Percentiles rank a stretch among this genome's conserved stretches.
Evolutionary conservation across 1,140 invertebrate genomes (phyloP).

Genomic region (Platyscapa corneri): DNA sequence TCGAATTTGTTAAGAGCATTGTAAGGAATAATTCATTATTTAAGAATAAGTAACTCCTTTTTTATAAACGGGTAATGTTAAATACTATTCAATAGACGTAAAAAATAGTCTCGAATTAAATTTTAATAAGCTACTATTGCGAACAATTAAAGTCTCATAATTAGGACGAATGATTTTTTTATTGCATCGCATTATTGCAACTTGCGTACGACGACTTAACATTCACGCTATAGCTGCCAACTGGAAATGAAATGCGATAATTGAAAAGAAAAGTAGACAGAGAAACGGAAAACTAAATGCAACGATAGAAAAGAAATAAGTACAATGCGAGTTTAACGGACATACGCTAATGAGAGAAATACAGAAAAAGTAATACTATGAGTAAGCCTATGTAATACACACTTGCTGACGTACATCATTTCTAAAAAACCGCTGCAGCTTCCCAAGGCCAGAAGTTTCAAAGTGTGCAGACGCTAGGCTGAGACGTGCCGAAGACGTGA

Average conservation of each 20-base stretch:
- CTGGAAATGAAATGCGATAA: background rate
- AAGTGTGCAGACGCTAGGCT: slow-evolving; percentile 37
- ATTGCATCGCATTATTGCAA: background rate
- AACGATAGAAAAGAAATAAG: background rate
- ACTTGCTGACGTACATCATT: slow-evolving; percentile 30
- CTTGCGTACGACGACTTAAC: background rate
- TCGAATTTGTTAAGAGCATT: background rate
- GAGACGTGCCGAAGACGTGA: slow-evolving; percentile 28
- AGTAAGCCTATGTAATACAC: slow-evolving; percentile 39
- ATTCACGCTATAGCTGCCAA: background rate
- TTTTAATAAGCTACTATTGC: too few species aligned
- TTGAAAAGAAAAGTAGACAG: background rate
- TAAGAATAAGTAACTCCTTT: too few species aligned
- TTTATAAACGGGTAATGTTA: too few species aligned
- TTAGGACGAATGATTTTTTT: background rate
- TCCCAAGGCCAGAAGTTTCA: slow-evolving; percentile 9
- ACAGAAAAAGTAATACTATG: too few species aligned
- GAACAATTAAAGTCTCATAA: slow-evolving; percentile 3
- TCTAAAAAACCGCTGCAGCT: slow-evolving; percentile 1
- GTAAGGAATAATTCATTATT: too few species aligned
- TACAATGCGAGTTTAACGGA: background rate
- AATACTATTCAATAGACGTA: too few species aligned
- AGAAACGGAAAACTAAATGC: background rate
- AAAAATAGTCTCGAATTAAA: too few species aligned
- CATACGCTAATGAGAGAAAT: background rate